Conservation (phyloP, 2,797 vertebrate genomes). For the Thalassophryne amazonica region DNA sequence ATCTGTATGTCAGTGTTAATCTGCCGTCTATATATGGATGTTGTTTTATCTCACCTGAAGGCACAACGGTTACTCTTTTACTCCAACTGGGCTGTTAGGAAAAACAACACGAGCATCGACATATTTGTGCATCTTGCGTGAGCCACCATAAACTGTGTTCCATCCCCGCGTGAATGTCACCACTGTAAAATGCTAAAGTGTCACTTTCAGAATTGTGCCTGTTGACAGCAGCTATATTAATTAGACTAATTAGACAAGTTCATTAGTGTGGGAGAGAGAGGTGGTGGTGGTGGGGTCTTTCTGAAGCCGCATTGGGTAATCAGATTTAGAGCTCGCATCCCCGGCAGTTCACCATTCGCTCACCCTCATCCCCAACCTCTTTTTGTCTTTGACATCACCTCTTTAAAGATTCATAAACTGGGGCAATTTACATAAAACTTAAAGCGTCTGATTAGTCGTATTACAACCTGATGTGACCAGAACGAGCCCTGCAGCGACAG, state of each 20-base stretch:
- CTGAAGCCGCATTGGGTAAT: constrained; percentile 31
- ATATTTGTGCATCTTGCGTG: constrained; percentile 25
- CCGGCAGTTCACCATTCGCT: constrained; percentile 45
- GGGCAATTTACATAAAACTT: constrained; percentile 77
- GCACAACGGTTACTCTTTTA: constrained; percentile 48
- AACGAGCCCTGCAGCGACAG: constrained; percentile 60
- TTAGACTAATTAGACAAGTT: constrained; percentile 42
- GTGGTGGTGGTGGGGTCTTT: no score
- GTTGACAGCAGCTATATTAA: constrained; percentile 31
- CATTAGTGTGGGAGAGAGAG: constrained; percentile 30
- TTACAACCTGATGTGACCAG: constrained; percentile 75
- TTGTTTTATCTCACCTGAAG: constrained; percentile 52
- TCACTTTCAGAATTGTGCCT: neutral
- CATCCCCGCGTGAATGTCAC: neutral
- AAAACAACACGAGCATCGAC: constrained; percentile 14
- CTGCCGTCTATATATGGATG: constrained; percentile 56
- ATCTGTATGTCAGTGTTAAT: constrained; percentile 62
- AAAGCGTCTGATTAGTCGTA: constrained; percentile 76
- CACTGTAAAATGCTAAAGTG: constrained; percentile 6
- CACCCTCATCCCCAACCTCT: constrained; percentile 43
- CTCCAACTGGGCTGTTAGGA: constrained; percentile 50
- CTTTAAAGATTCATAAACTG: constrained; percentile 80
- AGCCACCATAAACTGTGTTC: neutral
- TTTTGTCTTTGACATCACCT: constrained; percentile 79
- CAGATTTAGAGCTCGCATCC: constrained; percentile 52